Evolutionary conservation across 2,113 vertebrate species (phyloP).

Genomic region (Serilophus lunatus): DNA sequence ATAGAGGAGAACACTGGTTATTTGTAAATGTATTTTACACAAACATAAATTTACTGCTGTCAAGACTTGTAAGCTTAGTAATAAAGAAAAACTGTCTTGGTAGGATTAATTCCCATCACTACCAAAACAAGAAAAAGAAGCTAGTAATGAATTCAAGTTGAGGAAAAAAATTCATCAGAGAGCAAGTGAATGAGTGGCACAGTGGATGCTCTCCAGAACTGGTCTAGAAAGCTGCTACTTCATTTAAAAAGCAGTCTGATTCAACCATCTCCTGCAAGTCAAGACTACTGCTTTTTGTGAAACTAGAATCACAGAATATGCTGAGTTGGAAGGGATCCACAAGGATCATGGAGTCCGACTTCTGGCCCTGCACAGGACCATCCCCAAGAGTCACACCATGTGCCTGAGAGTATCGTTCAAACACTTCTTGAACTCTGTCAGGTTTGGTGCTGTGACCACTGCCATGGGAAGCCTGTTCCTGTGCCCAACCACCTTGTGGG

Average conservation of each 20-base stretch:
- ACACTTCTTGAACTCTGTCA: background rate
- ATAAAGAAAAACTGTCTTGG: background rate
- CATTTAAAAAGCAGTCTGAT: background rate
- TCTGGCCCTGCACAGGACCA: background rate
- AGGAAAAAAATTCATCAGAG: background rate
- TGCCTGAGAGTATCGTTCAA: background rate
- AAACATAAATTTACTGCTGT: background rate
- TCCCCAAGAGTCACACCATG: background rate
- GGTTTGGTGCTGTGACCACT: background rate
- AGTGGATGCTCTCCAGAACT: background rate
- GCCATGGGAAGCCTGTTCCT: background rate
- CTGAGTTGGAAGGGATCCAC: background rate
- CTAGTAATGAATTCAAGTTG: background rate
- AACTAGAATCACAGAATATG: background rate
- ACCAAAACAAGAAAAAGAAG: background rate
- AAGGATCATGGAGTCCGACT: background rate
- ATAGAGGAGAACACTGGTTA: background rate
- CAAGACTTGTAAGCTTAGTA: background rate
- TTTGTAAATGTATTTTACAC: background rate
- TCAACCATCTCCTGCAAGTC: fast-evolving
- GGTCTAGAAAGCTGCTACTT: background rate
- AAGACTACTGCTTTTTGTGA: background rate
- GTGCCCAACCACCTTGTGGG: background rate
- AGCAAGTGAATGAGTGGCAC: background rate
- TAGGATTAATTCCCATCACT: background rate